Base-by-base conservation (phyloP, 64 coral and sea anemone genomes). In the Acropora yongei region DNA sequence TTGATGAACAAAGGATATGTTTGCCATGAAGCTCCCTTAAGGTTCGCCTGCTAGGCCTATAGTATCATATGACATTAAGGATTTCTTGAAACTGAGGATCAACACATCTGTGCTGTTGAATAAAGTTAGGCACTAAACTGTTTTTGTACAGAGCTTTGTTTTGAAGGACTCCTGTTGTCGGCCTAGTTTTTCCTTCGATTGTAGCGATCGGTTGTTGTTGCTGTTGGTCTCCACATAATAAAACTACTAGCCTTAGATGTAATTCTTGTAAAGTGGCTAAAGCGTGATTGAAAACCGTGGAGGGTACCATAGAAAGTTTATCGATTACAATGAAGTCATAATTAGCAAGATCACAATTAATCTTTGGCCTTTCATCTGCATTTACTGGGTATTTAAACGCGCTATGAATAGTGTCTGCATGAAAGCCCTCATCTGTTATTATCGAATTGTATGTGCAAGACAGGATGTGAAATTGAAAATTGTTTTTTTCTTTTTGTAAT, bases 321-420 rank as follows among this genome's bases (percentile, higher is more conserved):
- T 63, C 58, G 1, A 63, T 12, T 3, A 63, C 58, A 2, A 63
- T 3, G 10, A 63, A 14, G 12, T 63, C 58, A 14, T 11, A 89
- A 68, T 67, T 48, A 4, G 8, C 72, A 5, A 89, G 65, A 1
- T 1, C 40, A 57, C 76, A 41, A 49, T 80, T 89, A 0, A 71
- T 80, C 9, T 11, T 7, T 0, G 75, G 42, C 49, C 6, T 40
- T 18, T 89, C 76, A 13, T 68, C 17, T 2, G 1, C 0, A 14
- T 39, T 48, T 18, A 80, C 60, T 0, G 88, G 88, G 47, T 89
- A 89, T 8, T 8, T 2, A 9, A 89, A 80, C 48, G n/a, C 12
- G 49, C 88, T 89, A 49, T 80, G 88, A 10, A 78, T 89, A 1
- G 77, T 89, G 53, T 80, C 58, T 6, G 88, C 30, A 1, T 9